Conservation (phyloP, 92 coral and sea anemone genomes). For the Muricea muricata region DNA sequence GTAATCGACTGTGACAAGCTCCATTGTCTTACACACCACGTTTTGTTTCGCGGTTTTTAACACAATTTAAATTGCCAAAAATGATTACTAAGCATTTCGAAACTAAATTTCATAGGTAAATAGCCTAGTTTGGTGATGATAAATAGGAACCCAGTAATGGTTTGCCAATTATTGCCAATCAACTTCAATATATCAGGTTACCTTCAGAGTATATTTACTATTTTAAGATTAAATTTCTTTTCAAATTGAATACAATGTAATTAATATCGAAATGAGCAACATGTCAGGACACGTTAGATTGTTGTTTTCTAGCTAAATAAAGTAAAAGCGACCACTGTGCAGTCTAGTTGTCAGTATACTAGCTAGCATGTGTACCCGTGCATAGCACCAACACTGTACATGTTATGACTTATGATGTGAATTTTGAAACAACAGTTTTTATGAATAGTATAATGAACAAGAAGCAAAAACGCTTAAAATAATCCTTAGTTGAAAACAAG, state of each 20-base stretch:
- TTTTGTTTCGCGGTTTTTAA: slow-evolving; percentile 7
- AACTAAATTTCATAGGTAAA: neutral
- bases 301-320: neutral
- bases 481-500: neutral
- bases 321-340: too few species aligned
- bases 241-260: slow-evolving; percentile 23
- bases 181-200: neutral
- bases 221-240: slow-evolving; percentile 6
- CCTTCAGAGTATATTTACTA: neutral
- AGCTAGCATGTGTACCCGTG: too few species aligned
- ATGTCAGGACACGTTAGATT: neutral
- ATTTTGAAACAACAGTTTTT: too few species aligned
- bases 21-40: slow-evolving; percentile 8
- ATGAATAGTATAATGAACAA: neutral
- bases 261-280: neutral
- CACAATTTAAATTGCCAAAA: slow-evolving; percentile 2
- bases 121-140: neutral
- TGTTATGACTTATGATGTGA: too few species aligned
- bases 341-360: too few species aligned
- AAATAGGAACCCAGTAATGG: neutral
- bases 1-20: slow-evolving; percentile 34
- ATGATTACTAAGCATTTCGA: neutral
- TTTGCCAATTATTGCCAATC: neutral
- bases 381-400: too few species aligned
- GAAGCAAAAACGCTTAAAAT: neutral